Percentiles rank a stretch among this genome's conserved stretches.
phyloP scores from a whole-genome alignment of 2,797 vertebrate genomes.

The Rhinichthys osculus region DNA sequence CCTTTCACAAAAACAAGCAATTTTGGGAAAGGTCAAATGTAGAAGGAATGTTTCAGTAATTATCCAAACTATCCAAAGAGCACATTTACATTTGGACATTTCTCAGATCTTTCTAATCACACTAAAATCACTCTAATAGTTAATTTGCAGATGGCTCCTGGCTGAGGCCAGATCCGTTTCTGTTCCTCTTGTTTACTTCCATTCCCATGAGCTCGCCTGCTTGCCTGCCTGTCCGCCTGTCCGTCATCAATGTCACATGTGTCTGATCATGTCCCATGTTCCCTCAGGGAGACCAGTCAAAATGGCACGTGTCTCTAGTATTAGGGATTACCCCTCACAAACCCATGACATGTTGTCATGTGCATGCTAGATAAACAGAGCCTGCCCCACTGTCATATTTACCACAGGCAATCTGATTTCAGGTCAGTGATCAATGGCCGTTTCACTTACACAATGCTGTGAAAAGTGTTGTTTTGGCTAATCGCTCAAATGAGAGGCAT shows the following conservation, averaged over 20 bases:
- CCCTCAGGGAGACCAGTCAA: constrained; percentile 62
- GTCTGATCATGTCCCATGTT: constrained; percentile 61
- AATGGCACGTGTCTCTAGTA: constrained; percentile 49
- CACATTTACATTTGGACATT: neutral
- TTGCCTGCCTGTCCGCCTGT: neutral
- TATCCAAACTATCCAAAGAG: neutral
- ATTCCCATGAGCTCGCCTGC: constrained; percentile 9
- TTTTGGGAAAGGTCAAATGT: constrained; percentile 11
- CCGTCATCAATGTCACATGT: constrained; percentile 68
- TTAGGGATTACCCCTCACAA: constrained; percentile 40
- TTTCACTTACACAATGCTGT: constrained; percentile 18
- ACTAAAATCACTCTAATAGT: constrained; percentile 21
- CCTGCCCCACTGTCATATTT: constrained; percentile 33
- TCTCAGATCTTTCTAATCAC: constrained; percentile 21
- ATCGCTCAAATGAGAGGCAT: constrained; percentile 31
- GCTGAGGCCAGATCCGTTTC: constrained; percentile 17
- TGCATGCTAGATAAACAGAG: constrained; percentile 21
- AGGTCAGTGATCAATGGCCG: constrained; percentile 23
- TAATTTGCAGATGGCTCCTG: constrained; percentile 16
- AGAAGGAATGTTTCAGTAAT: neutral
- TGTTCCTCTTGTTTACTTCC: constrained; percentile 28
- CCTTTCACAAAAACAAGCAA: constrained; percentile 15
- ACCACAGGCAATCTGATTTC: constrained; percentile 26
- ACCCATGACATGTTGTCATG: constrained; percentile 22
- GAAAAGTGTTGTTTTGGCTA: constrained; percentile 22